These are phyloP conservation scores for Helicolenus hilgendorfi DNA, from an alignment of 2,797 vertebrate genomes.

Conservation along the genomic window DNA sequence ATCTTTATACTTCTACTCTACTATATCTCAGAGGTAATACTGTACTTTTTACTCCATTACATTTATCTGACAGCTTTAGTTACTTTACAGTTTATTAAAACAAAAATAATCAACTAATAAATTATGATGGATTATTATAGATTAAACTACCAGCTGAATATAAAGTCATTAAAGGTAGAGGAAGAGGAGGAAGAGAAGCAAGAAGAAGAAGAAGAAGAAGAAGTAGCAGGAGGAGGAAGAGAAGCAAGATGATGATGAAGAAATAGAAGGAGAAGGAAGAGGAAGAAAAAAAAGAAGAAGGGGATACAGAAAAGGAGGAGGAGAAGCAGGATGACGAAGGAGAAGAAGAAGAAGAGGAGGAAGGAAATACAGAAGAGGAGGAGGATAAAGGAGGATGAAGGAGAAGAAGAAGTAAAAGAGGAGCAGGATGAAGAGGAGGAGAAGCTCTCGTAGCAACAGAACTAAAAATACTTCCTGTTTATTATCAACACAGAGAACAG, in stretches of 20 bases:
- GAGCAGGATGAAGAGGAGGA: background rate
- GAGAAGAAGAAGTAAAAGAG: background rate
- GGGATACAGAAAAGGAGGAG: background rate
- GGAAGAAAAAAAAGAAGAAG: background rate
- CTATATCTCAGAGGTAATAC: too few relatives aligned
- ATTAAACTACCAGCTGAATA: too few relatives aligned
- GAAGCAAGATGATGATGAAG: background rate
- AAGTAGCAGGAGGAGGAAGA: background rate
- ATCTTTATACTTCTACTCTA: too few relatives aligned
- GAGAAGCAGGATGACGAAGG: background rate
- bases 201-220: too few relatives aligned
- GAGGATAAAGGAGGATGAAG: background rate
- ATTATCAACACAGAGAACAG: background rate
- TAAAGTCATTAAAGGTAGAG: too few relatives aligned
- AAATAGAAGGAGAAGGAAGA: background rate
- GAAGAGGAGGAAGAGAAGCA: too few relatives aligned
- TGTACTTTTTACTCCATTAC: too few relatives aligned
- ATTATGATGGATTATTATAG: too few relatives aligned
- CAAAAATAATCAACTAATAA: too few relatives aligned
- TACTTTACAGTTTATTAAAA: too few relatives aligned
- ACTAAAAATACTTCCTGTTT: constrained; percentile 70
- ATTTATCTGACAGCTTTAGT: too few relatives aligned
- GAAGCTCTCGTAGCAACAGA: constrained; percentile 53
- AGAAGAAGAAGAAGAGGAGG: background rate
- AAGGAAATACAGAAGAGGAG: background rate